A percentile compares a stretch with the other conserved stretches of the same genome.
Evolutionary conservation across 2,113 vertebrate species (phyloP).

Genomic region (Pollimyrus isidori): DNA sequence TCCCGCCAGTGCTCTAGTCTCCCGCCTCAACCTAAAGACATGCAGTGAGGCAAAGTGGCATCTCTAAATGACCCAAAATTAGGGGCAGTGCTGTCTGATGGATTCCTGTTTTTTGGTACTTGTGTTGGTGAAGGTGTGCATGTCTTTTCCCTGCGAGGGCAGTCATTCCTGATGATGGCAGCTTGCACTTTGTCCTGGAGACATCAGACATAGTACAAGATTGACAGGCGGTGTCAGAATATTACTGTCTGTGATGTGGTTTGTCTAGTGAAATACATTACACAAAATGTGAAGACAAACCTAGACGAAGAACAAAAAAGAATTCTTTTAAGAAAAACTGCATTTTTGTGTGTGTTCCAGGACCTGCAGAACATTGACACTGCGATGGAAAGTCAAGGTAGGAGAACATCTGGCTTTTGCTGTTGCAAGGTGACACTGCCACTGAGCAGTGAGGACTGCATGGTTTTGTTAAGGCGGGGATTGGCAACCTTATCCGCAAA

Average conservation of each 20-base stretch:
- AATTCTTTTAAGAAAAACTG: neutral
- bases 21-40: no score
- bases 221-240: neutral
- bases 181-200: neutral
- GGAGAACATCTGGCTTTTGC: neutral
- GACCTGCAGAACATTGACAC: neutral
- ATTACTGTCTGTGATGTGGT: neutral
- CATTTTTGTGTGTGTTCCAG: neutral
- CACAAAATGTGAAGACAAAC: neutral
- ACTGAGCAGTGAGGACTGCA: neutral
- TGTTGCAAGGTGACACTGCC: neutral
- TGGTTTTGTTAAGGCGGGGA: neutral
- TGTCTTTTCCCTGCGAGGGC: neutral
- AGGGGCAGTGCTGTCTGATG: no score
- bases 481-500: no score
- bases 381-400: slow-evolving; percentile 1
- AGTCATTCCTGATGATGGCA: neutral
- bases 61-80: neutral
- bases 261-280: neutral
- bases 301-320: neutral
- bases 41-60: no score
- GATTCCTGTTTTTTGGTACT: neutral
- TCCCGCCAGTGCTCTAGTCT: no score
- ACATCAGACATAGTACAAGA: neutral
- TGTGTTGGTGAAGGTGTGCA: neutral